phyloP scores from a whole-genome alignment of 2,888 invertebrate genomes.

The Drosophila emarginata region DNA sequence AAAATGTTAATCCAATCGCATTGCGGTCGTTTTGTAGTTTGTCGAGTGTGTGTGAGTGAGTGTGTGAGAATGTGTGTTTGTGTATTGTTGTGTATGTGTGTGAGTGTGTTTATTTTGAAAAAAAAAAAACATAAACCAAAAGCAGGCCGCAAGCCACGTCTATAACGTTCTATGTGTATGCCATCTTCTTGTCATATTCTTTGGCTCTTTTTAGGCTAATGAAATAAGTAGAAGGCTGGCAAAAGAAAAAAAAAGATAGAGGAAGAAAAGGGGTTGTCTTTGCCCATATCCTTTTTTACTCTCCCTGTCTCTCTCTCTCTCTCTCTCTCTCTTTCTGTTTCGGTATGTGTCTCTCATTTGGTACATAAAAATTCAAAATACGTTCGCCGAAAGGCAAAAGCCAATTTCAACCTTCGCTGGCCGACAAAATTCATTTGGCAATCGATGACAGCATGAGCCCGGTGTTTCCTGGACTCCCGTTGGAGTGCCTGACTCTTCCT shows the following conservation, averaged over 20 bases:
- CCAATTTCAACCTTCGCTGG: conserved; percentile 72
- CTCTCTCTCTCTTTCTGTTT: background rate
- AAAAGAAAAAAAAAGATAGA: conserved; percentile 11
- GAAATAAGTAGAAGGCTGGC: conserved; percentile 13
- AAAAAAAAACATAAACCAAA: conserved; percentile 21
- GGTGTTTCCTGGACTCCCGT: conserved; percentile 18
- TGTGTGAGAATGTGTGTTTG: conserved; percentile 6
- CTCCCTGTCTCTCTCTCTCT: conserved; percentile 12
- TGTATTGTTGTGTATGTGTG: background rate
- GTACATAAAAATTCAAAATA: conserved; percentile 73
- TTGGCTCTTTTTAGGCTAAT: conserved; percentile 17
- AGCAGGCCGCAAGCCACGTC: conserved; percentile 2
- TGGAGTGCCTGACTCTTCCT: conserved; percentile 16
- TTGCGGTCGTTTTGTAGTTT: conserved; percentile 66
- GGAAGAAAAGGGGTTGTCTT: conserved; percentile 24
- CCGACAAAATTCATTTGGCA: conserved; percentile 71
- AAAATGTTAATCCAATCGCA: conserved; percentile 71
- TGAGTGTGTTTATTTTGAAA: conserved; percentile 21
- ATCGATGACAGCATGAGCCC: conserved; percentile 43
- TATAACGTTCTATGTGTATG: background rate
- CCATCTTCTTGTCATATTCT: conserved; percentile 11
- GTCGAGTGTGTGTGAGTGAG: conserved; percentile 33
- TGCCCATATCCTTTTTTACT: background rate
- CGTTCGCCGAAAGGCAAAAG: conserved; percentile 71
- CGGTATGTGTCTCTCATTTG: conserved; percentile 11